Conservation (phyloP, 1,140 invertebrate species). For the Bombus ignitus region DNA sequence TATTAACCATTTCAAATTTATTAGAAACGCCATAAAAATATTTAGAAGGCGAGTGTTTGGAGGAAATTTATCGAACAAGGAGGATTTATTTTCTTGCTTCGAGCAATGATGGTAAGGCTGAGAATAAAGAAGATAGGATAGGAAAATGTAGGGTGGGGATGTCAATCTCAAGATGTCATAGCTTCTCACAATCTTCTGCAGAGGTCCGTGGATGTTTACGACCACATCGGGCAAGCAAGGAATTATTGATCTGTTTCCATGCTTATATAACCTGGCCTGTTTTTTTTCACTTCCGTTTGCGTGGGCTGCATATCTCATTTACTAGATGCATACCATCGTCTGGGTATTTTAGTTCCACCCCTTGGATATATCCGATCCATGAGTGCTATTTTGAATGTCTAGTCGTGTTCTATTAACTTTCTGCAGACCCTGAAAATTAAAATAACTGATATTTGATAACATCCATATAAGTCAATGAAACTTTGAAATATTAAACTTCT, state of each 20-base stretch:
- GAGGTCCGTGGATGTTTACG: neutral
- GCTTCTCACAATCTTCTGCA: neutral
- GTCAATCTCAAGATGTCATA: neutral
- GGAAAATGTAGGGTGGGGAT: too few relatives aligned
- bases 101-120: too few relatives aligned
- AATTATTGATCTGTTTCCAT: conserved; percentile 42
- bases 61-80: neutral
- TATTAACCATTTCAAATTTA: too few relatives aligned
- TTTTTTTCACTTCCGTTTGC: conserved; percentile 30
- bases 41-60: too few relatives aligned
- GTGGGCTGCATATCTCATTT: conserved; percentile 23
- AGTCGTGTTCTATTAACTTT: neutral
- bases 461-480: neutral
- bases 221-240: neutral
- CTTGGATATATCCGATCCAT: neutral
- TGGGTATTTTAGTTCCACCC: conserved; percentile 11
- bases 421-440: neutral
- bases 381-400: neutral
- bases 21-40: too few relatives aligned
- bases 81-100: neutral
- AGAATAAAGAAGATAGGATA: neutral
- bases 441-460: neutral
- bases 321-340: neutral
- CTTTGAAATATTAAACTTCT: neutral
- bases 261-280: conserved; percentile 39